Evolutionary conservation across 2,888 invertebrate genomes (phyloP).

Genomic region (Meganola albula): DNA sequence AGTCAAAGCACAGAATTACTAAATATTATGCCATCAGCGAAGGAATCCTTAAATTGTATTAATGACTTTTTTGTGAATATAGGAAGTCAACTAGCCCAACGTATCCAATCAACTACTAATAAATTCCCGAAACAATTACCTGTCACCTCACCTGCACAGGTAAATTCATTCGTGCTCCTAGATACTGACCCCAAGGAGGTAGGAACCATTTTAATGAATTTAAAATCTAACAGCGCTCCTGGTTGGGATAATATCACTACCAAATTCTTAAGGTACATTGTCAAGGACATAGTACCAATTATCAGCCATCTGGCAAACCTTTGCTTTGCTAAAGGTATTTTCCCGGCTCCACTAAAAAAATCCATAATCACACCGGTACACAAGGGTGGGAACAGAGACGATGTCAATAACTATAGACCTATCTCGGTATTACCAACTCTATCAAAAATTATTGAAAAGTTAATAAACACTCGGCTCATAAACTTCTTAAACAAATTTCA

Average conservation of each 20-base stretch:
- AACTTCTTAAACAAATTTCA: too few relatives aligned
- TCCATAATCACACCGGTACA: too few relatives aligned
- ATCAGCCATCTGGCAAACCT: not conserved
- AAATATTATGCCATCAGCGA: not conserved
- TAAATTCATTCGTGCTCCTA: not conserved
- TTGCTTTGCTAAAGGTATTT: not conserved
- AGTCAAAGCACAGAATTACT: not conserved
- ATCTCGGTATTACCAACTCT: too few relatives aligned
- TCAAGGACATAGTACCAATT: not conserved
- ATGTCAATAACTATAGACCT: too few relatives aligned
- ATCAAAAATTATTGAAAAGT: too few relatives aligned
- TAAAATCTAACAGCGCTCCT: not conserved
- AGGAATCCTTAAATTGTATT: not conserved
- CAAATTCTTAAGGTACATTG: not conserved
- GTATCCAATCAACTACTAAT: not conserved
- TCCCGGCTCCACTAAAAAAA: not conserved
- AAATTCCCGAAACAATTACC: not conserved
- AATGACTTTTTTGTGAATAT: too few relatives aligned
- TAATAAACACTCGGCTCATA: too few relatives aligned
- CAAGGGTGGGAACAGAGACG: too few relatives aligned
- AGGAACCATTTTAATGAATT: not conserved
- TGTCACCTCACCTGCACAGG: not conserved
- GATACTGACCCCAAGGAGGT: not conserved
- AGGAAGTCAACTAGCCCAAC: not conserved
- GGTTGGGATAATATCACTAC: not conserved